Evolutionary conservation across 2,113 vertebrate genomes (phyloP).

Genomic region (Scolopax mira): DNA sequence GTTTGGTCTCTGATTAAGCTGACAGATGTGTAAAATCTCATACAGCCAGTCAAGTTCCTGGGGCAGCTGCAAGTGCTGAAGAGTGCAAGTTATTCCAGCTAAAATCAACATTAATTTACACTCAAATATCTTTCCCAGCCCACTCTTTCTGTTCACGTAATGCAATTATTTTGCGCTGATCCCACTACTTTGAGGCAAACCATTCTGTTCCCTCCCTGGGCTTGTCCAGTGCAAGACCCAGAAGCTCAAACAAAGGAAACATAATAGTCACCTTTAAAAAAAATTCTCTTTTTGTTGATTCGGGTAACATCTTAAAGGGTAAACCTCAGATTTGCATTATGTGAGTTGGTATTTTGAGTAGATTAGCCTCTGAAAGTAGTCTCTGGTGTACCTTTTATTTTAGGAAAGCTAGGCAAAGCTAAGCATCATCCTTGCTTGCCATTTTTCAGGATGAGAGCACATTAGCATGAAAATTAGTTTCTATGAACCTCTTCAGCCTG

Average conservation of each 20-base stretch:
- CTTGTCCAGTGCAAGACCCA: neutral
- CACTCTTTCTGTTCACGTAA: neutral
- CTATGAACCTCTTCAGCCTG: neutral
- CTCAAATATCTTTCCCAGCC: constrained; percentile 16
- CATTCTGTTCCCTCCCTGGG: neutral
- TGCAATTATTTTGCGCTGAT: neutral
- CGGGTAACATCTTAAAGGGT: neutral
- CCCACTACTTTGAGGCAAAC: neutral
- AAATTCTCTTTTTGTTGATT: neutral
- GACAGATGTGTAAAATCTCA: constrained; percentile 29
- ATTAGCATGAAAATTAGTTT: neutral
- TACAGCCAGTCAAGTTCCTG: neutral
- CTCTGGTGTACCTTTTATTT: neutral
- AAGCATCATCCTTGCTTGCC: neutral
- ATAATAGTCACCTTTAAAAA: neutral
- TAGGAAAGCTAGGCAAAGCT: neutral
- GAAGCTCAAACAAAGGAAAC: neutral
- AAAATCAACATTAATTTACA: constrained; percentile 48
- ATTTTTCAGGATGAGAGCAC: neutral
- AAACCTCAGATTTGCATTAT: neutral
- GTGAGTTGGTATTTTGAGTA: neutral
- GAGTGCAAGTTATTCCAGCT: constrained; percentile 10
- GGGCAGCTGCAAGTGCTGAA: constrained; percentile 17
- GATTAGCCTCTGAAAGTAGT: neutral
- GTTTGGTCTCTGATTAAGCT: constrained; percentile 16